phyloP scores from a whole-genome alignment of 1,140 invertebrate genomes.

The Asbolus verrucosus region DNA sequence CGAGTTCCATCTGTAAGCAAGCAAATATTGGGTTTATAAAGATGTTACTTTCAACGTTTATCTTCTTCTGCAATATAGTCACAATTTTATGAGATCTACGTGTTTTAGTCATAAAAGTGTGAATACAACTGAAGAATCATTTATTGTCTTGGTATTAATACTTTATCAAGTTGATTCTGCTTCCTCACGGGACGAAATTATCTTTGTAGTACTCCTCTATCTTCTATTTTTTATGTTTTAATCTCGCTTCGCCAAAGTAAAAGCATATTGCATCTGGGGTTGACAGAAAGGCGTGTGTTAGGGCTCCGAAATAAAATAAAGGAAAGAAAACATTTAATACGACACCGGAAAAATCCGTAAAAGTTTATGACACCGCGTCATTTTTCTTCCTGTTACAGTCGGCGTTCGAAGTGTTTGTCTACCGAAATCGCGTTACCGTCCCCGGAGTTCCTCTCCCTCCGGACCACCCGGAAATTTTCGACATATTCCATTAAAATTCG shows the following conservation, averaged over 20 bases:
- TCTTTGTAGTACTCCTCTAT: not conserved
- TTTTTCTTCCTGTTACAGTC: conserved; percentile 34
- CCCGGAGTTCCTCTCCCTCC: conserved; percentile 2
- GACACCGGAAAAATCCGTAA: conserved; percentile 38
- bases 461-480: conserved; percentile 21
- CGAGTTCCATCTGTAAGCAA: not conserved
- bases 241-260: conserved; percentile 12
- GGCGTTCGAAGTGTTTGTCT: conserved; percentile 37
- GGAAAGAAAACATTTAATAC: conserved; percentile 37
- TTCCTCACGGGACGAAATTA: conserved; percentile 14
- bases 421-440: conserved; percentile 27
- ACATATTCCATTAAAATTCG: conserved; percentile 27
- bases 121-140: conserved; percentile 15
- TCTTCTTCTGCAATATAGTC: conserved; percentile 3
- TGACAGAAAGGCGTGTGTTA: conserved; percentile 24
- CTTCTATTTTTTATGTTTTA: conserved; percentile 31
- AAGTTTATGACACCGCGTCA: conserved; percentile 30
- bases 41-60: conserved; percentile 15
- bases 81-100: not conserved
- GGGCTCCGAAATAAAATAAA: conserved; percentile 26
- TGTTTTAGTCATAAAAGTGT: conserved; percentile 1
- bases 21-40: conserved; percentile 25
- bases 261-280: conserved; percentile 25
- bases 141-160: conserved; percentile 15
- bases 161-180: conserved; percentile 15